These are phyloP conservation scores for Helicoverpa armigera DNA, from an alignment of 1,140 invertebrate genomes.

Conservation along the genomic window DNA sequence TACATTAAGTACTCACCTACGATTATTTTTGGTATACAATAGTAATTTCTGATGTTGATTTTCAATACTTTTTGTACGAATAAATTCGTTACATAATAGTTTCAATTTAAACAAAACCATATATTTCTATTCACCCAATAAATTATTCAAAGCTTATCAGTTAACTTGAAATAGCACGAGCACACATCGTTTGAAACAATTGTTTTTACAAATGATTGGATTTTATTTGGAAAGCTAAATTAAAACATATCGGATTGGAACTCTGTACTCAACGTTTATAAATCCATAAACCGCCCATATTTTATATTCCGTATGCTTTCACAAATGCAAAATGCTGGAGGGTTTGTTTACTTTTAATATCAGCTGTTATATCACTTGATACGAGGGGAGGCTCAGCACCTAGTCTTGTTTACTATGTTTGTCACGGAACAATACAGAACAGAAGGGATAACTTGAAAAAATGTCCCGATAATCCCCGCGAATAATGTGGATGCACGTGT, in stretches of 20 bases:
- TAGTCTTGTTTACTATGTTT: conserved; percentile 34
- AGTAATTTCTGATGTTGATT: too few relatives aligned
- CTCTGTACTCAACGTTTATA: conserved; percentile 31
- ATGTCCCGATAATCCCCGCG: too few relatives aligned
- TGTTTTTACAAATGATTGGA: conserved; percentile 10
- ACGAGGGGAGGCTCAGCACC: conserved; percentile 28
- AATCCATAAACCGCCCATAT: conserved; percentile 37
- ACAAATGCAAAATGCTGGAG: conserved; percentile 48
- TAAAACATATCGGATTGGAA: conserved; percentile 35
- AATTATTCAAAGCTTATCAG: conserved; percentile 8
- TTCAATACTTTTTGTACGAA: background rate
- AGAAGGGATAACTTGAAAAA: conserved; percentile 7
- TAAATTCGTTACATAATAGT: background rate
- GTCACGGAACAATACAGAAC: background rate
- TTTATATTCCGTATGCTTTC: conserved; percentile 41
- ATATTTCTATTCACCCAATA: background rate
- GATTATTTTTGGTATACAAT: too few relatives aligned
- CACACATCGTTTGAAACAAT: conserved; percentile 1
- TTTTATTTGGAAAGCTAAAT: conserved; percentile 33
- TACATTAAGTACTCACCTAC: too few relatives aligned
- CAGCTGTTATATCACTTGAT: conserved; percentile 32
- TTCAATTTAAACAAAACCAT: background rate
- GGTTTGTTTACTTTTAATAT: conserved; percentile 57
- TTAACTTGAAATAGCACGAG: background rate
- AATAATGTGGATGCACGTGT: background rate